Percentiles rank a stretch among this genome's conserved stretches.
These are phyloP conservation scores for Scortum barcoo DNA, from an alignment of 2,113 vertebrate species.

Conservation along the genomic window DNA sequence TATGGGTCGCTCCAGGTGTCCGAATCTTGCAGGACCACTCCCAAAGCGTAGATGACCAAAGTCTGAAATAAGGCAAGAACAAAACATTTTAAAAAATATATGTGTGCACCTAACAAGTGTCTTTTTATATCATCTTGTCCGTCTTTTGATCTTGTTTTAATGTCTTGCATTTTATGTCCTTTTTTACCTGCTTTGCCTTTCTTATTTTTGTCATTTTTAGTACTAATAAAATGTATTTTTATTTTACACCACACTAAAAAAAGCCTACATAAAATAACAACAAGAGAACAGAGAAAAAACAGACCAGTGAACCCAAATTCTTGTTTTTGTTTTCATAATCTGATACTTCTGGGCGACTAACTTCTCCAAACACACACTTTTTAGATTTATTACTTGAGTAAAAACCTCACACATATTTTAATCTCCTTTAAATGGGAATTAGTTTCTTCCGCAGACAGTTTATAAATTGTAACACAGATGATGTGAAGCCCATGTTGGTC, in stretches of 20 bases:
- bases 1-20: slow-evolving; percentile 91
- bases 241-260: not conserved
- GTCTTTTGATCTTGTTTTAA: not conserved
- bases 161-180: not conserved
- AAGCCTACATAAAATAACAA: not conserved
- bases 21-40: slow-evolving; percentile 93
- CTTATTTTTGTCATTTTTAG: not conserved
- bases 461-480: not conserved
- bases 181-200: not conserved
- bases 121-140: not conserved
- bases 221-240: not conserved
- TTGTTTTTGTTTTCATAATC: not conserved
- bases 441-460: not conserved
- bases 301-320: not conserved
- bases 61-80: slow-evolving; percentile 84
- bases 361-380: not conserved
- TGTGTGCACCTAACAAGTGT: not conserved
- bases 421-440: too few species aligned
- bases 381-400: not conserved
- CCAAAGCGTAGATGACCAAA: slow-evolving; percentile 94
- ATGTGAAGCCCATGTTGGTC: not conserved
- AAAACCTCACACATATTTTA: too few species aligned
- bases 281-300: not conserved
- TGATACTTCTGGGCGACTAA: not conserved
- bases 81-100: not conserved